Conservation (phyloP, 2,797 vertebrate genomes). For the Galaxias olidus region DNA sequence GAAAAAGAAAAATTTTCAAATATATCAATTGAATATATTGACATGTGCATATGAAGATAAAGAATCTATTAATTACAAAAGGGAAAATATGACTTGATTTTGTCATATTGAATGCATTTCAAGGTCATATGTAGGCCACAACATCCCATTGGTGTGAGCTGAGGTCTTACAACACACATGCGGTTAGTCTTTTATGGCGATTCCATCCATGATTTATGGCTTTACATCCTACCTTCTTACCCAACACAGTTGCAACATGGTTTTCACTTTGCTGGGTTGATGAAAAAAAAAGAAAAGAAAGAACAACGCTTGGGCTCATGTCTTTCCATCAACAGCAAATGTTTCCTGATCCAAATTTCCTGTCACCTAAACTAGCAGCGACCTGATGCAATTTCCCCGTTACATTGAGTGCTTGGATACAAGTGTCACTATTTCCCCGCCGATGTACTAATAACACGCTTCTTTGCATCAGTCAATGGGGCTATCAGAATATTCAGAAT, state of each 20-base stretch:
- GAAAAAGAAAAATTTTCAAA: constrained; percentile 28
- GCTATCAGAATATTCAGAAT: too few species aligned
- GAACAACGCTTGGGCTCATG: constrained; percentile 50
- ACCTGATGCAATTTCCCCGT: constrained; percentile 30
- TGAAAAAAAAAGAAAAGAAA: constrained; percentile 64
- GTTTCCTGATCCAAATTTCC: constrained; percentile 59
- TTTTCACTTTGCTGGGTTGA: constrained; percentile 5
- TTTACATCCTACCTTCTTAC: constrained; percentile 30
- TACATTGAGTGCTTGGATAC: not conserved
- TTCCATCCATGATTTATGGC: constrained; percentile 53
- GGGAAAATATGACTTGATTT: not conserved
- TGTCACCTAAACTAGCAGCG: constrained; percentile 23
- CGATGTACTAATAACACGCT: too few species aligned
- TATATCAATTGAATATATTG: constrained; percentile 33
- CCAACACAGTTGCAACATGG: constrained; percentile 7
- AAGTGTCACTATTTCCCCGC: too few species aligned
- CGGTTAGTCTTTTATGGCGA: constrained; percentile 12
- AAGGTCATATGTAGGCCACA: not conserved
- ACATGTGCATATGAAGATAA: constrained; percentile 61
- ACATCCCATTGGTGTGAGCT: not conserved
- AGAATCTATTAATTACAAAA: constrained; percentile 49
- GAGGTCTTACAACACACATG: not conserved
- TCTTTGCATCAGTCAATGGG: too few species aligned
- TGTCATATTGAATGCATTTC: too few species aligned
- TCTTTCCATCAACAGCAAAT: constrained; percentile 33